Evolutionary conservation across 1,140 invertebrate genomes (phyloP), one percentile per base, ranked within the genome.

Genomic region (Branchinecta lindahli): DNA sequence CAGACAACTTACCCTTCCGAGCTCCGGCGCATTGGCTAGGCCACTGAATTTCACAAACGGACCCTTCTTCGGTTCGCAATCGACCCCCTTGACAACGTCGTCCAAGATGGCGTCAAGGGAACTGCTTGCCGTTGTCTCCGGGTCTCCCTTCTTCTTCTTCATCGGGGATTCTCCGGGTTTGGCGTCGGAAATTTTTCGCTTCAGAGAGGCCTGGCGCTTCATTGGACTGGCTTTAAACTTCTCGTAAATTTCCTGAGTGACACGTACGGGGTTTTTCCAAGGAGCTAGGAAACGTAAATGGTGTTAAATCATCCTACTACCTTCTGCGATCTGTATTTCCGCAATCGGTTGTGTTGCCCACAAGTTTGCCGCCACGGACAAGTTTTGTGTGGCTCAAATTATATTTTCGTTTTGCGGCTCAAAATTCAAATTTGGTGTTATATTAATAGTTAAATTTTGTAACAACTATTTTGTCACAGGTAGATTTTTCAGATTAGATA

Each of bases 221-320:
- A 45, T 21, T 7, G 46, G 45, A 46, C 65, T 47, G 33, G n/a
- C 46, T 68, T 75, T 75, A 52, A 73, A 74, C 44, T 74, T 85
- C 75, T 92, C 89, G 75, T 90, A 88, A 0, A 86, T 87, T 76
- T 94, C 91, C 79, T 91, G 90, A 0, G 87, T 87, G 69, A 95
- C 87, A 76, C 92, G 92, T 46, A 96, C 88, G 0, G 92, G 91
- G 77, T 87, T 86, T 80, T 92, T 92, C 93, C 93, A 95, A 5
- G 90, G 88, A 78, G 86, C 91, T 94, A n/a, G 76, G 45, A 81
- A 79, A 75, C 72, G 79, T 75, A 70, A 45, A 67, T 33, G 44
- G 33, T 33, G 33, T 33, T 33, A 33, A 33, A 33, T 5, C 33
- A 33, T 5, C 33, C 33, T 33, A 33, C 33, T 33, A 5, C 33